Evolutionary conservation across 2,797 vertebrate species (phyloP), one percentile per base, ranked within the genome.

Genomic region (Pogonophryne albipinna): DNA sequence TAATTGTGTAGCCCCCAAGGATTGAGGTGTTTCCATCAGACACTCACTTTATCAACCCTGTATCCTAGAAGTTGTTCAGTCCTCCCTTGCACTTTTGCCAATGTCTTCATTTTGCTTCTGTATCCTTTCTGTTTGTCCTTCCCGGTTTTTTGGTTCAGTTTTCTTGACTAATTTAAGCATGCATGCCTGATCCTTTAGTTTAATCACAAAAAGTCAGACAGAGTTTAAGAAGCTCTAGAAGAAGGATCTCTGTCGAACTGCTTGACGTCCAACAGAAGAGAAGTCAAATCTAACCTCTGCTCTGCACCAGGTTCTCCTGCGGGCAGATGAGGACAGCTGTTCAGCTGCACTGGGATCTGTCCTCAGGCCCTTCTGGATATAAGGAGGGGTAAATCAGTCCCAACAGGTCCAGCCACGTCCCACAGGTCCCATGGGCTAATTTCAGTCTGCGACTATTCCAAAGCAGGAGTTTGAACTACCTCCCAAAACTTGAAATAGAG

Each of bases 1-100:
- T 31, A 4, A 59, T 9, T 15, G 27, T 14, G 3, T 1, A 47
- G 8, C 13, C 3, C 4, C 12, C 10, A 20, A 62, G 34, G 42
- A n/a, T 10, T 13, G 1, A 74, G n/a, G 63, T 10, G 45, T 62
- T 78, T 56, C 23, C 42, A n/a, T 58, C 23, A 86, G 71, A 90
- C 91, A 87, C 94, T 95, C 73, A 96, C 92, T 87, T 94, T 94
- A 72, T 96, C 93, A 65, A 85, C 89, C 85, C 91, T 94, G 83
- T 92, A 88, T 82, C 91, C 92, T 58, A 95, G 86, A 86, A 94
- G 91, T 80, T 92, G 90, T 71, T 95, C 94, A 41, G 93, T 93
- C 73, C 90, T 91, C 51, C 86, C 92, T 23, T 84, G 85, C 62
- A 88, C 78, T 90, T 90, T 93, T 59, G 85, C 82, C 60, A 94